phyloP scores from a whole-genome alignment of 1,140 invertebrate genomes.

The Phthorimaea operculella region DNA sequence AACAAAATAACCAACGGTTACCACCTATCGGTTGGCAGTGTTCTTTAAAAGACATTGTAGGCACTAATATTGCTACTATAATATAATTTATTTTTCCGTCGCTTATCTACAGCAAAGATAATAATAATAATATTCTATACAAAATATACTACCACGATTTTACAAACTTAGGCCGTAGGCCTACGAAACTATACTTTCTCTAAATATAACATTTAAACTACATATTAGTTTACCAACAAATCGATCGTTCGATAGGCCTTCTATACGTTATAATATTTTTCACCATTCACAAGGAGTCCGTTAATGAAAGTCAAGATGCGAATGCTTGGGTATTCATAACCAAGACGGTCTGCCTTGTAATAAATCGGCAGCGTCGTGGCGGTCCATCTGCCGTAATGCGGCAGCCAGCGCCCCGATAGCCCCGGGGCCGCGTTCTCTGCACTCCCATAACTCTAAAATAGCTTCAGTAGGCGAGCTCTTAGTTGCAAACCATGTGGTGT shows the following conservation, averaged over 20 bases:
- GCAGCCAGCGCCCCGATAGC: conserved; percentile 90
- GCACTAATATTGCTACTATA: conserved; percentile 66
- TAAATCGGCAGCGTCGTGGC: conserved; percentile 81
- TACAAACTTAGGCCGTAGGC: conserved; percentile 51
- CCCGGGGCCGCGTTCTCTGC: conserved; percentile 85
- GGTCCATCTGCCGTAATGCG: conserved; percentile 91
- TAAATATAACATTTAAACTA: conserved; percentile 59
- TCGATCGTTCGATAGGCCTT: conserved; percentile 7
- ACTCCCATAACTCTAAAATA: conserved; percentile 96
- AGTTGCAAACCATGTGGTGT: conserved; percentile 96
- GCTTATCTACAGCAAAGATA: conserved; percentile 60
- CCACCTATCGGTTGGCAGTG: conserved; percentile 41
- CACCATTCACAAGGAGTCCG: conserved; percentile 12
- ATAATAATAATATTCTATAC: conserved; percentile 45
- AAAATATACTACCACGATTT: conserved; percentile 63
- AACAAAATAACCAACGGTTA: conserved; percentile 54
- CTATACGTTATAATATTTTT: conserved; percentile 13
- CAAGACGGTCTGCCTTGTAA: conserved; percentile 54
- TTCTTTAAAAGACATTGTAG: conserved; percentile 61
- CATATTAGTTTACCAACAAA: conserved; percentile 30
- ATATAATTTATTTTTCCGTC: conserved; percentile 56
- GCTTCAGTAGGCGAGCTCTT: conserved; percentile 96
- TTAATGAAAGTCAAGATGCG: conserved; percentile 15
- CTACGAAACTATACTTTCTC: conserved; percentile 47
- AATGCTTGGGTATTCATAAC: conserved; percentile 48